Percentiles rank a stretch among this genome's conserved stretches.
Evolutionary conservation across 2,888 invertebrate genomes (phyloP).

Genomic region (Tribolium freemani): DNA sequence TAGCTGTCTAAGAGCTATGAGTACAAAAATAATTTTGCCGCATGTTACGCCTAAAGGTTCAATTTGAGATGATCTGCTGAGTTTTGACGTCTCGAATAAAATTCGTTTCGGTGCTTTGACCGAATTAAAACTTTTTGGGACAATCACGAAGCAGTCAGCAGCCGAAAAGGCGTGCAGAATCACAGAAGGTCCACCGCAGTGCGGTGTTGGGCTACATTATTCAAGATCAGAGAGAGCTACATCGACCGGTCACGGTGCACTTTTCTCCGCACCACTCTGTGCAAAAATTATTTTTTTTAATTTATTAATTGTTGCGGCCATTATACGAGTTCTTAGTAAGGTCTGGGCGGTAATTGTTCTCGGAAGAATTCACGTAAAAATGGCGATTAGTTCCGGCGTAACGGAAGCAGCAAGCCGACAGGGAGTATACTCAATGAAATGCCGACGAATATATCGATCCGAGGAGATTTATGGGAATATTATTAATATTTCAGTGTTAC

Average conservation of each 20-base stretch:
- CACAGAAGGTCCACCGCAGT: slow-evolving; percentile 44
- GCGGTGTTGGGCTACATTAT: slow-evolving; percentile 48
- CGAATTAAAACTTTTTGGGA: background rate
- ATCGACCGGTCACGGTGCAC: slow-evolving; percentile 45
- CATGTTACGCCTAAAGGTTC: background rate
- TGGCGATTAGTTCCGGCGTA: slow-evolving; percentile 23
- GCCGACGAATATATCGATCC: background rate
- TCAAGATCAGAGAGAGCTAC: slow-evolving; percentile 44
- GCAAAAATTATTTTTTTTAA: slow-evolving; percentile 9
- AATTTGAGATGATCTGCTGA: background rate
- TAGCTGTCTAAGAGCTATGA: too few relatives aligned
- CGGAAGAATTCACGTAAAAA: slow-evolving; percentile 27
- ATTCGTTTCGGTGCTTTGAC: slow-evolving; percentile 10
- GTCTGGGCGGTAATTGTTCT: slow-evolving; percentile 17
- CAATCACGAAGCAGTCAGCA: slow-evolving; percentile 1
- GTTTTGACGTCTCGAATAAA: slow-evolving; percentile 3
- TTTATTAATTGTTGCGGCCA: slow-evolving; percentile 8
- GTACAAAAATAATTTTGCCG: too few relatives aligned
- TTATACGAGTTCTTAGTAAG: slow-evolving; percentile 13
- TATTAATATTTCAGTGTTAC: background rate
- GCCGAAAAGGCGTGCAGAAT: slow-evolving; percentile 20
- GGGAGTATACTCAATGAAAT: background rate
- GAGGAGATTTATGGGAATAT: background rate
- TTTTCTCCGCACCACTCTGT: slow-evolving; percentile 16
- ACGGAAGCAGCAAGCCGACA: slow-evolving; percentile 8